Conservation (phyloP, 1,140 invertebrate genomes). For the Drosophila arawakana region DNA sequence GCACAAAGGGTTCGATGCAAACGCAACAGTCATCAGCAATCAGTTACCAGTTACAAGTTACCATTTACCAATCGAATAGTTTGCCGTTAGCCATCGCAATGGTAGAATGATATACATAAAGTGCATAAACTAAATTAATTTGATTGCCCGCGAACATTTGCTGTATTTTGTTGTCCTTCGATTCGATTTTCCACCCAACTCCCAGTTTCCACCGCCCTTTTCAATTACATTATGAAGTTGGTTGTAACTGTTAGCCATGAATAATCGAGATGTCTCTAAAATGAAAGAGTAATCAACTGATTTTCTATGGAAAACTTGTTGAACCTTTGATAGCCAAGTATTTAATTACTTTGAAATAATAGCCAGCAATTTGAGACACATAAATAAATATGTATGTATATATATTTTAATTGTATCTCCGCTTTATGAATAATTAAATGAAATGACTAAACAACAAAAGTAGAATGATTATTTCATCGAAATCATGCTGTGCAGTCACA, state of each 20-base stretch:
- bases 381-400: too few species aligned
- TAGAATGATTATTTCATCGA: background rate
- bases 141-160: slow-evolving; percentile 34
- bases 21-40: slow-evolving; percentile 13
- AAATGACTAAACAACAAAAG: slow-evolving; percentile 14
- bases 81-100: background rate
- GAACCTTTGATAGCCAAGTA: background rate
- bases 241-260: background rate
- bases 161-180: slow-evolving; percentile 17
- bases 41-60: background rate
- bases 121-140: slow-evolving; percentile 55
- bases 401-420: background rate
- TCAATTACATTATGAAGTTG: slow-evolving; percentile 49
- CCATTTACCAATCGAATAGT: background rate
- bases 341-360: slow-evolving; percentile 3
- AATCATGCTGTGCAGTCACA: slow-evolving; percentile 13
- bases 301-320: too few species aligned
- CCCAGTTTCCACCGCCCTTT: slow-evolving; percentile 10
- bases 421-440: slow-evolving; percentile 7
- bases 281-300: slow-evolving; percentile 9
- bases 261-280: background rate
- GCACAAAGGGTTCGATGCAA: slow-evolving; percentile 13
- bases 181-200: too few species aligned
- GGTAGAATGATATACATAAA: slow-evolving; percentile 10
- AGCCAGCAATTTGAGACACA: background rate